A percentile compares a stretch with the other conserved stretches of the same genome.
Evolutionary conservation across 1,140 invertebrate genomes (phyloP).

Genomic region (Cotesia typhae): DNA sequence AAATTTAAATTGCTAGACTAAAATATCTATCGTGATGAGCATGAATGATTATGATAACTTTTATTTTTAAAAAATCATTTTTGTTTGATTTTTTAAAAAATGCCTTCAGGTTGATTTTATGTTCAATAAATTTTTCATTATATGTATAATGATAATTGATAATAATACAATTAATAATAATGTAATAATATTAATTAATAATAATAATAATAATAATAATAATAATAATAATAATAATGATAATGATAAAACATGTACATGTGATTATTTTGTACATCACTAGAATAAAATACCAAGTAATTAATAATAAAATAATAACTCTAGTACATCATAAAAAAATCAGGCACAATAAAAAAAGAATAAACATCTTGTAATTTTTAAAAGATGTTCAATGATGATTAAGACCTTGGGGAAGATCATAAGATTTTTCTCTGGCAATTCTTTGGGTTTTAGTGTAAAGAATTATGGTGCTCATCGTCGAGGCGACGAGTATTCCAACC

Average conservation of each 20-base stretch:
- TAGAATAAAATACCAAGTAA: no score
- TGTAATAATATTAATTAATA: slow-evolving; percentile 13
- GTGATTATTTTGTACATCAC: no score
- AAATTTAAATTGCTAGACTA: not conserved
- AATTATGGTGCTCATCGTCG: slow-evolving; percentile 52
- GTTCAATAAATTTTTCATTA: slow-evolving; percentile 21
- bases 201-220: not conserved
- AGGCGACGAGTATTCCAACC: slow-evolving; percentile 51
- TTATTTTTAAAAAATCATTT: slow-evolving; percentile 1
- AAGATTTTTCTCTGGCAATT: slow-evolving; percentile 46
- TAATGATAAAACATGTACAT: no score
- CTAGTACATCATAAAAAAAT: no score
- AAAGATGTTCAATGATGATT: not conserved
- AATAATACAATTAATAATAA: slow-evolving; percentile 34
- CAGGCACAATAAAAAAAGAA: no score
- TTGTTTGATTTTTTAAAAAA: not conserved
- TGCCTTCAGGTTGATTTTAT: no score
- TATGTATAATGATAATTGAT: slow-evolving; percentile 39
- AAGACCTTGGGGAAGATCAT: slow-evolving; percentile 41
- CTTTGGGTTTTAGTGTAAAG: slow-evolving; percentile 59
- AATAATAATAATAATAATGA: slow-evolving; percentile 27
- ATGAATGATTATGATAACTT: not conserved
- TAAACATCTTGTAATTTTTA: not conserved
- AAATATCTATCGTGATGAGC: not conserved
- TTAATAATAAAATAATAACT: no score